These are phyloP conservation scores for Agapostemon virescens DNA, from an alignment of 2,888 invertebrate genomes.

Conservation along the genomic window DNA sequence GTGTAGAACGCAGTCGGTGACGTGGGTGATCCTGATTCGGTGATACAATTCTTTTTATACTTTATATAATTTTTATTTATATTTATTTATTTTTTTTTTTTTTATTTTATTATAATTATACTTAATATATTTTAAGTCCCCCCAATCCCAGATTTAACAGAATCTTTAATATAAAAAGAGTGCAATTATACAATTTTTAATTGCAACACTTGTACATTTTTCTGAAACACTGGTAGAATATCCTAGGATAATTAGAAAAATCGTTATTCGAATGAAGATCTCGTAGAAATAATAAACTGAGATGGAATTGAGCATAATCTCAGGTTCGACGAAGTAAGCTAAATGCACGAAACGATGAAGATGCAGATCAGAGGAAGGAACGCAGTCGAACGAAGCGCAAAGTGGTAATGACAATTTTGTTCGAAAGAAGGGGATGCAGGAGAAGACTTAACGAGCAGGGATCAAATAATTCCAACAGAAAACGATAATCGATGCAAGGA, in stretches of 20 bases:
- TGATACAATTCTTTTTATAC: not conserved
- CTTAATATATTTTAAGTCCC: too few species aligned
- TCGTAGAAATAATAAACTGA: not conserved
- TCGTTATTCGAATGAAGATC: too few species aligned
- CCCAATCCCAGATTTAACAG: too few species aligned
- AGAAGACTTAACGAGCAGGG: slow-evolving; percentile 11
- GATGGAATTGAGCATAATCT: too few species aligned
- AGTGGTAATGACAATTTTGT: not conserved
- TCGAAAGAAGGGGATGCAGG: not conserved
- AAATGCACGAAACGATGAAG: not conserved
- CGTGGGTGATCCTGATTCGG: not conserved
- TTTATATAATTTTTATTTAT: too few species aligned
- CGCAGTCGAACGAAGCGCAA: not conserved
- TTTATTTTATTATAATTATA: too few species aligned
- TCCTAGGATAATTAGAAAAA: too few species aligned
- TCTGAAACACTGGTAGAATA: too few species aligned
- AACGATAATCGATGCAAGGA: slow-evolving; percentile 37
- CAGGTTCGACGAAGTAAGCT: not conserved
- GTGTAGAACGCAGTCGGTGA: not conserved
- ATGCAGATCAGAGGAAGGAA: not conserved
- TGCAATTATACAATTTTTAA: not conserved
- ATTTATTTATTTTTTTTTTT: too few species aligned
- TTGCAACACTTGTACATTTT: too few species aligned
- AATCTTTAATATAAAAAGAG: not conserved
- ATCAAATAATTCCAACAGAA: slow-evolving; percentile 23